Conservation (phyloP, 2,113 vertebrate species). For the Phalacrocorax carbo region DNA sequence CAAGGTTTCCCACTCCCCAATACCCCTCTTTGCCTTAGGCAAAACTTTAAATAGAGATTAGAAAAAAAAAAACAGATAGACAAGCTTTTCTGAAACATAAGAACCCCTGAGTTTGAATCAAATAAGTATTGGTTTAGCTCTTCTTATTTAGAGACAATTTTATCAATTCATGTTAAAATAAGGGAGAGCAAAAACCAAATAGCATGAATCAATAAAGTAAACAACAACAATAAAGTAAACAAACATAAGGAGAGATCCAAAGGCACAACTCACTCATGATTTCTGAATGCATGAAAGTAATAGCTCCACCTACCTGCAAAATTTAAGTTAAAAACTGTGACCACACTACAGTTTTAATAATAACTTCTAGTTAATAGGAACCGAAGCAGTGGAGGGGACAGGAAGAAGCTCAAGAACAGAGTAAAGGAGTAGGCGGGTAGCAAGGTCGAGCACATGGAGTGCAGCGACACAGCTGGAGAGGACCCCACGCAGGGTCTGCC, state of each 20-base stretch:
- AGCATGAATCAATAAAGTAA: background rate
- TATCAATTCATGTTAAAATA: background rate
- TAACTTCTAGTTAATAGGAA: background rate
- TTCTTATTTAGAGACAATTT: background rate
- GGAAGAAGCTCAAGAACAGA: background rate
- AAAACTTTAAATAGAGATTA: background rate
- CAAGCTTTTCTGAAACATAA: background rate
- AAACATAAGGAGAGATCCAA: background rate
- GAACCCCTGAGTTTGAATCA: background rate
- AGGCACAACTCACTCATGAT: background rate
- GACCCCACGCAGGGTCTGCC: background rate
- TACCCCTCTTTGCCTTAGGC: background rate
- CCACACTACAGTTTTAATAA: background rate
- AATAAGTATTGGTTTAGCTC: background rate
- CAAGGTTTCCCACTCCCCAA: background rate
- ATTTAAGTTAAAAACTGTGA: background rate
- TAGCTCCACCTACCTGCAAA: background rate
- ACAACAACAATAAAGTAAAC: background rate
- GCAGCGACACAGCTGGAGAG: background rate
- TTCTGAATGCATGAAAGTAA: background rate
- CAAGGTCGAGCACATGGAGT: background rate
- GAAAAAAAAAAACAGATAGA: background rate
- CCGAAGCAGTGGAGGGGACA: rapidly evolving
- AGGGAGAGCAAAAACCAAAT: background rate
- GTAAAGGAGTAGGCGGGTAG: background rate